Evolutionary conservation across 37 sponge, comb jelly and placozoan genomes (phyloP), one percentile per base, ranked within the genome.

Genomic region (Spongilla lacustris): DNA sequence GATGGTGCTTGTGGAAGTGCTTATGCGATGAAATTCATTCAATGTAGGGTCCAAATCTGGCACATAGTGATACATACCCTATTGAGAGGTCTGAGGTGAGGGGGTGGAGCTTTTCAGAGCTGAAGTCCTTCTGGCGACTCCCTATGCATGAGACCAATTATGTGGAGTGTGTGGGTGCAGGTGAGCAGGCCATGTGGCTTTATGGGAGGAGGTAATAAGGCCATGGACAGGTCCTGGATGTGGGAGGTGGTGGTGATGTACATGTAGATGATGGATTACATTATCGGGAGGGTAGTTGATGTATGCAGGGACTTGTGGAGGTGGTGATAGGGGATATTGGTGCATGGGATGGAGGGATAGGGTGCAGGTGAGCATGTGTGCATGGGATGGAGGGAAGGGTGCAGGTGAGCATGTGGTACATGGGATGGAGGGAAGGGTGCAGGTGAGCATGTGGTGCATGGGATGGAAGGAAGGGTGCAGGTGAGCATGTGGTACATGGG

Each of bases 91-190:
- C 69, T 19, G 88, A 83, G 71, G 71, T 68, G 24, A 77, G 92
- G 36, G 87, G 92, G 22, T 36, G 32, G 11, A 49, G 70, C 22
- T 91, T 91, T 75, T 86, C 88, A 36, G 92, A 91, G 72, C 58
- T 70, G 34, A 87, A 83, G 80, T 78, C 74, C 14, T 67, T 83
- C 28, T 91, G 83, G 83, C 48, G 32, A 17, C 50, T 87, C 17
- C 84, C 87, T 11, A 41, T 91, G 48, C 88, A 91, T 73, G 87
- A 91, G 46, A 71, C 82, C 33, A 83, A 78, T 36, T 58, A 69
- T 71, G 49, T 71, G 67, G 29, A 36, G 76, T 76, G 76, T 76
- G 76, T 76, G 76, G 29, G 76, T 76, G 76, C 17, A 36, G 29
- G 76, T 76, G 76, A 25, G 36, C 21, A 36, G 2, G 19, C 1